phyloP scores from a whole-genome alignment of 2,113 vertebrate species.

The Zeus faber region DNA sequence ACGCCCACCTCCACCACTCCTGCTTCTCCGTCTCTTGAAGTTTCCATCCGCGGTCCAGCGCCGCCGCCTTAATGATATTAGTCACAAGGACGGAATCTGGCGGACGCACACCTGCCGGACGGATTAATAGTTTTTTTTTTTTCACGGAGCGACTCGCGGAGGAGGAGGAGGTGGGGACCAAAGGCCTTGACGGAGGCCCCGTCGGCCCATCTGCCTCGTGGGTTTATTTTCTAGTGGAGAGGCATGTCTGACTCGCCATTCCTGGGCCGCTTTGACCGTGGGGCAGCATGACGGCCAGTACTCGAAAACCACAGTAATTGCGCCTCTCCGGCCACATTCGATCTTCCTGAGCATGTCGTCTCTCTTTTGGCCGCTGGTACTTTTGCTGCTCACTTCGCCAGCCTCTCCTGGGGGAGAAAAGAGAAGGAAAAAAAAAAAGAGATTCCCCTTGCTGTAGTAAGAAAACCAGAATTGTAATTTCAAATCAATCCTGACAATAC shows the following conservation, averaged over 20 bases:
- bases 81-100: neutral
- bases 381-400: constrained; percentile 20
- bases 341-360: constrained; percentile 38
- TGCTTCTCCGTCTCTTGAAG: neutral
- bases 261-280: constrained; percentile 30
- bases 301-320: constrained; percentile 51
- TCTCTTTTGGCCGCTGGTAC: constrained; percentile 30
- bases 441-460: too few relatives aligned
- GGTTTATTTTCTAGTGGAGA: too few relatives aligned
- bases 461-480: too few relatives aligned
- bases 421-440: too few relatives aligned
- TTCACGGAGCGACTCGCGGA: too few relatives aligned
- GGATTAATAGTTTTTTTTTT: neutral
- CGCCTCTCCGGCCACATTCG: constrained; percentile 45
- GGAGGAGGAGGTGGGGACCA: too few relatives aligned
- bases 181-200: too few relatives aligned
- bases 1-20: too few relatives aligned
- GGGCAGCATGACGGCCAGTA: constrained; percentile 40
- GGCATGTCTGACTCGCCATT: constrained; percentile 38
- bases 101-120: neutral
- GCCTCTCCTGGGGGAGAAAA: too few relatives aligned
- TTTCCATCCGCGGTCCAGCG: neutral
- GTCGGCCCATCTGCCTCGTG: too few relatives aligned
- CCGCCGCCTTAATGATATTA: neutral
- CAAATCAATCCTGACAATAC: too few relatives aligned